Evolutionary conservation across 2,888 invertebrate genomes (phyloP).

Genomic region (Fragum fragum): DNA sequence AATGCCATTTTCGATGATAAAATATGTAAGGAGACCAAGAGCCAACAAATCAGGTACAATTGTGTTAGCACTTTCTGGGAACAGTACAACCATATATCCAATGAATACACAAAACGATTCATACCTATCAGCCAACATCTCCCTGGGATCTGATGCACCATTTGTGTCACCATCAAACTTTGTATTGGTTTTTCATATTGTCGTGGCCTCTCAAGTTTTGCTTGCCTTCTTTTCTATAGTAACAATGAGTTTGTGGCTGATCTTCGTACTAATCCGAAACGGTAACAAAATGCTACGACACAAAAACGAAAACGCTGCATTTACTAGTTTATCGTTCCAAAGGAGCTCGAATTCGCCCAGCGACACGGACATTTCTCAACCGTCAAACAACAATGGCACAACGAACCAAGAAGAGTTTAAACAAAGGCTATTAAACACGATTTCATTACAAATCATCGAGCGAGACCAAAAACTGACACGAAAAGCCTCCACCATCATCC

Average conservation of each 20-base stretch:
- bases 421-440: not conserved
- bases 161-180: too few species aligned
- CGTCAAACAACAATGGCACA: not conserved
- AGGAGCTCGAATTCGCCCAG: conserved; percentile 1
- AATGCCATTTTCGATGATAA: not conserved
- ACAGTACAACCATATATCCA: too few species aligned
- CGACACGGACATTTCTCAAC: not conserved
- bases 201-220: not conserved
- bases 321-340: too few species aligned
- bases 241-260: not conserved
- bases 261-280: not conserved
- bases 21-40: not conserved
- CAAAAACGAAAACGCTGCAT: not conserved
- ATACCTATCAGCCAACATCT: too few species aligned
- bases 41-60: too few species aligned
- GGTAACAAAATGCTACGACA: not conserved
- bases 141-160: too few species aligned
- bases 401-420: not conserved
- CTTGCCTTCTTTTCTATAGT: not conserved
- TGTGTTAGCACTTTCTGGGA: too few species aligned
- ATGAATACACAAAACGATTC: too few species aligned
- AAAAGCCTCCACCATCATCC: not conserved
- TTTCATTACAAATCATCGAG: not conserved
- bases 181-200: not conserved
- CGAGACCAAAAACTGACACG: not conserved